Conservation (phyloP, 2,888 invertebrate species). For the Lasiommata megera region DNA sequence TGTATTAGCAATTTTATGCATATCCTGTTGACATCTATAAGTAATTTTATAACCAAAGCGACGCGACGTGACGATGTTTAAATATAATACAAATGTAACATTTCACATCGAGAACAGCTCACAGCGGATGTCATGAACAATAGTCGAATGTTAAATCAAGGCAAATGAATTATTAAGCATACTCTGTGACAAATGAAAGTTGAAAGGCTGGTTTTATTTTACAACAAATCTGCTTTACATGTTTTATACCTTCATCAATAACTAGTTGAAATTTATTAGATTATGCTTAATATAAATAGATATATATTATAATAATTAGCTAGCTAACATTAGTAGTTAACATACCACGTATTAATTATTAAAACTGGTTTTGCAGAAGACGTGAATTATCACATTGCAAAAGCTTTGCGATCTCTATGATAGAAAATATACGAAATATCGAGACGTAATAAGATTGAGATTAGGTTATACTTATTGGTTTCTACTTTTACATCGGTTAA, state of each 20-base stretch:
- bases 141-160: constrained; percentile 26
- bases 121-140: constrained; percentile 34
- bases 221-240: no score
- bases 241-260: no score
- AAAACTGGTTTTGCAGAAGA: not conserved
- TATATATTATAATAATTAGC: no score
- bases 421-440: not conserved
- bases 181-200: no score
- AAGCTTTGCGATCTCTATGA: not conserved
- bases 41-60: constrained; percentile 51
- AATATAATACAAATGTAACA: constrained; percentile 33
- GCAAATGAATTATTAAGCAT: no score
- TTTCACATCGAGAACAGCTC: constrained; percentile 25
- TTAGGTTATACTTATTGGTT: no score
- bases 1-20: constrained; percentile 51
- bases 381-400: not conserved
- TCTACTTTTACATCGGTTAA: no score
- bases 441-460: no score
- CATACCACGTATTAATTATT: not conserved
- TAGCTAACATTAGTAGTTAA: not conserved
- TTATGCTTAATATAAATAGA: no score
- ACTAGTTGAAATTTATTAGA: no score
- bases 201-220: no score
- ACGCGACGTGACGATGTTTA: constrained; percentile 34
- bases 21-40: constrained; percentile 57